Evolutionary conservation across 2,113 vertebrate species (phyloP), one percentile per base, ranked within the genome.

Genomic region (Lipotes vexillifer): DNA sequence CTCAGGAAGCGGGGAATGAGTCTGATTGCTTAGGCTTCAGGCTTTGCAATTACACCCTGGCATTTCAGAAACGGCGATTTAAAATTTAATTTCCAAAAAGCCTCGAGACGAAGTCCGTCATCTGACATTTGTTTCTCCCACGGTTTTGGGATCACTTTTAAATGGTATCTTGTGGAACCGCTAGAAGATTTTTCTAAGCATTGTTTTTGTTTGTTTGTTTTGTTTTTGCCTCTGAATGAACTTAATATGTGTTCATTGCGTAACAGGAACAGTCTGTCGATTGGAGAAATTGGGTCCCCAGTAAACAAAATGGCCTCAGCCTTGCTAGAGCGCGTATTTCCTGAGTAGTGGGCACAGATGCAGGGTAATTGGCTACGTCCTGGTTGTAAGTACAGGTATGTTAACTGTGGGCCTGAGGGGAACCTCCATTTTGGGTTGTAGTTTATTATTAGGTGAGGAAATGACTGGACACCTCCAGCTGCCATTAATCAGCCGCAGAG

Each of bases 401-500:
- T 95, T 97, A 97, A 98, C 97, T 78, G 97, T 75, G 93, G 98
- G 98, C 98, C 97, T 46, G 98, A 97, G 97, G 98, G 97, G 97
- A 92, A 69, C 97, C 97, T 96, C 97, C 98, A 65, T 94, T 98
- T 98, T 93, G 98, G 98, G 98, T 59, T 98, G 97, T 97, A 98
- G 98, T 98, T 99, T 99, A 98, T 99, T 99, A 99, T 99, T 98
- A 99, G 99, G 98, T 98, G 98, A 99, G 98, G 98, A 99, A 99
- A 99, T 99, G 98, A 98, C 97, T 98, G 99, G 99, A 99, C 99
- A 99, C 99, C 99, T 99, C 99, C 99, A 98, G 99, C 99, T 99
- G 99, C 99, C 99, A 99, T 99, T 99, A 99, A 99, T 99, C 99
- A 99, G 98, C 98, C 98, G 9, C 98, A 98, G 99, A 99, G 99